Percentiles rank a stretch among this genome's conserved stretches.
Conservation (phyloP, 2,113 vertebrate species). For the Melanerpes formicivorus region DNA sequence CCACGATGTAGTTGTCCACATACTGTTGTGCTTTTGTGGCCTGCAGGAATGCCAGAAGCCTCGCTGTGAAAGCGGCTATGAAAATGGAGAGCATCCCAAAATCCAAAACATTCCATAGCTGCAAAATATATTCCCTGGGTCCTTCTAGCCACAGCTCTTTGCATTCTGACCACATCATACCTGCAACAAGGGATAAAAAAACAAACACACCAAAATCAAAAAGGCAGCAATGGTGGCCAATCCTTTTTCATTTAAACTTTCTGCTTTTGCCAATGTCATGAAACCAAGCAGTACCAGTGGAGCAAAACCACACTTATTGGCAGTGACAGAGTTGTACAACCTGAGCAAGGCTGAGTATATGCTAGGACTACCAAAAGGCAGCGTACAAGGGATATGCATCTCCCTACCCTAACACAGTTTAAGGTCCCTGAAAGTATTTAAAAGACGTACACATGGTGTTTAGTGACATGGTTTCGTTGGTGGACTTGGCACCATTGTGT, state of each 20-base stretch:
- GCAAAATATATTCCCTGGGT: conserved; percentile 87
- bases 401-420: no score
- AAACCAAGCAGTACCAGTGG: not conserved
- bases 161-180: conserved; percentile 94
- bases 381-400: no score
- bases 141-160: conserved; percentile 91
- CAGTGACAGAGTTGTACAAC: not conserved
- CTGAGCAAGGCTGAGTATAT: not conserved
- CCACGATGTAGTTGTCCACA: conserved; percentile 85
- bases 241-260: not conserved
- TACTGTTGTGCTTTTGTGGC: conserved; percentile 88
- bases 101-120: conserved; percentile 90
- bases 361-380: no score
- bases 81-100: conserved; percentile 93
- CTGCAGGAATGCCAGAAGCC: conserved; percentile 87
- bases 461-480: no score
- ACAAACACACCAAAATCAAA: no score
- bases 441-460: no score
- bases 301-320: not conserved
- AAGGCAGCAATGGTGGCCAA: not conserved
- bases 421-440: no score
- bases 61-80: conserved; percentile 88
- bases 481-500: no score
- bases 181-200: conserved; percentile 59
- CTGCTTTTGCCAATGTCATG: not conserved